phyloP scores from a whole-genome alignment of 37 sponge, comb jelly and placozoan genomes.

The Cladorhizidae sp. region DNA sequence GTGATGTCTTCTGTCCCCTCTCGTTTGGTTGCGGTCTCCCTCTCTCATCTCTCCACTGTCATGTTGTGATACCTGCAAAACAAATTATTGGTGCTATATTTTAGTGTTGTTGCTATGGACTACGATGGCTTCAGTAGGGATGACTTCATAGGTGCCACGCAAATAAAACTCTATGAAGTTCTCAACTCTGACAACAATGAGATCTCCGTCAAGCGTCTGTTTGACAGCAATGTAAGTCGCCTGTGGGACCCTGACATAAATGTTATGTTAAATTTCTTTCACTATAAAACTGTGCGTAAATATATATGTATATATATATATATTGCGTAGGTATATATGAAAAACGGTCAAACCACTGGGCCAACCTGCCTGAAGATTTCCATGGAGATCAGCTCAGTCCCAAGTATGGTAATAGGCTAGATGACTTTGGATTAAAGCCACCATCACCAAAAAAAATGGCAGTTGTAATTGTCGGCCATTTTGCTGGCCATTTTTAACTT shows the following conservation, averaged over 20 bases:
- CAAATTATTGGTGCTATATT: not conserved
- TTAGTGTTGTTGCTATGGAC: constrained; percentile 42
- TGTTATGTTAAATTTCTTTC: not conserved
- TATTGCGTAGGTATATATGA: no score
- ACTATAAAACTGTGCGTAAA: not conserved
- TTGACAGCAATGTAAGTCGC: constrained; percentile 20
- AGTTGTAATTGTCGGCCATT: no score
- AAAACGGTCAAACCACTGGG: no score
- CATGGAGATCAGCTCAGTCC: no score
- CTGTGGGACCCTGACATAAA: not conserved
- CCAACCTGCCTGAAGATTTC: no score
- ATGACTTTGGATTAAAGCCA: no score
- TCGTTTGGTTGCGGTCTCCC: no score
- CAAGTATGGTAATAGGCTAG: no score
- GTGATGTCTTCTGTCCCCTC: no score
- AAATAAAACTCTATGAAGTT: constrained; percentile 29
- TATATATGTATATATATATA: no score
- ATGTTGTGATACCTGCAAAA: not conserved
- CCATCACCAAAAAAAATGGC: no score
- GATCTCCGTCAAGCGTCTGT: constrained; percentile 17
- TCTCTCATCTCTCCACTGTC: not conserved
- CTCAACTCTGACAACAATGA: not conserved
- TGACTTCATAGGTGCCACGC: constrained; percentile 31
- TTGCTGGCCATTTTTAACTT: no score
- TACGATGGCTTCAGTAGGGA: constrained; percentile 29